Evolutionary conservation across 1,140 invertebrate species (phyloP).

Genomic region (Samia ricini): DNA sequence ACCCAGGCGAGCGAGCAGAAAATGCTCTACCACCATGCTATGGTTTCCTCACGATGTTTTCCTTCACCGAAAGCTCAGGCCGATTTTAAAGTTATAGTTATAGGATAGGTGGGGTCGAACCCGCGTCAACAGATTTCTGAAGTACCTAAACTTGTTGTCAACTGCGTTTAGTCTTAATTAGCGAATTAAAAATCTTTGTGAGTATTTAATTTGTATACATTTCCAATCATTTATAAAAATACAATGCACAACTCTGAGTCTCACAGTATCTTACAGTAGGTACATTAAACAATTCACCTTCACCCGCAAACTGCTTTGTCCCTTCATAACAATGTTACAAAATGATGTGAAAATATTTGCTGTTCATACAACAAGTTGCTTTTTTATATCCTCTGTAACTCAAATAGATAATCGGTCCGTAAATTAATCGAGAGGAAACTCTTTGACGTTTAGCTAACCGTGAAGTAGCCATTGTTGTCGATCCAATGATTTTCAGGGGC

Average conservation of each 20-base stretch:
- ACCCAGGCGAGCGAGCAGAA: too few relatives aligned
- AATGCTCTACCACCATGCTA: too few relatives aligned
- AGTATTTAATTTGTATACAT: neutral
- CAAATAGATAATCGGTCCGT: conserved; percentile 34
- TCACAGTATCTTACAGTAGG: neutral
- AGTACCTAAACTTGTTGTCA: too few relatives aligned
- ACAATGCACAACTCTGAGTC: neutral
- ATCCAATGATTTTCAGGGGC: conserved; percentile 56
- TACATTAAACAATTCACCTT: conserved; percentile 8
- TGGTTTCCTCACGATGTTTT: too few relatives aligned
- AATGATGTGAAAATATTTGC: conserved; percentile 3
- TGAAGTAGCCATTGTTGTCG: conserved; percentile 43
- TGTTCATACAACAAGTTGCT: neutral
- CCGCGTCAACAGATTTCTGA: too few relatives aligned
- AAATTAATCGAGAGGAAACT: conserved; percentile 53
- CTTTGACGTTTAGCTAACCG: conserved; percentile 55
- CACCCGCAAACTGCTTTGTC: conserved; percentile 9
- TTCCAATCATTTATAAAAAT: neutral
- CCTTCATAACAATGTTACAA: neutral
- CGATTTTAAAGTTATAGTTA: too few relatives aligned
- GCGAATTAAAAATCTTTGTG: neutral
- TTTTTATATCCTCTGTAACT: conserved; percentile 2
- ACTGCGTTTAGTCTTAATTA: neutral
- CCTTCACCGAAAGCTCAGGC: too few relatives aligned
- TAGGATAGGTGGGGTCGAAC: too few relatives aligned